These are phyloP conservation scores for Penelope pileata DNA, from an alignment of 2,113 vertebrate species.

Conservation along the genomic window DNA sequence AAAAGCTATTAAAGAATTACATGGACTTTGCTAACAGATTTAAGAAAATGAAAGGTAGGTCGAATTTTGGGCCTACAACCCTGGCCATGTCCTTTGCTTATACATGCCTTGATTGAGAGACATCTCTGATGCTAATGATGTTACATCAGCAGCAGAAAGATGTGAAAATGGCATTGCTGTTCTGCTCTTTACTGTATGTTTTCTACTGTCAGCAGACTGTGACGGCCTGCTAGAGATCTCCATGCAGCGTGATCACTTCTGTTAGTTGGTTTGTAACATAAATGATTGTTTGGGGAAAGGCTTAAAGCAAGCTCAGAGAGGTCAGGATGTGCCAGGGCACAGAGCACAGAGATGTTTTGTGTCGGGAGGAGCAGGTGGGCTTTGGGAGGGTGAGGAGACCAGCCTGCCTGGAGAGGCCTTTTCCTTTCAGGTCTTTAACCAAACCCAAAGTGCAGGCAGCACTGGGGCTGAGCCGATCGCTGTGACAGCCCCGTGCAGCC, in stretches of 20 bases:
- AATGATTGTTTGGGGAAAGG: background rate
- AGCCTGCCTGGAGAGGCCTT: background rate
- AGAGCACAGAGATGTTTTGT: too few species aligned
- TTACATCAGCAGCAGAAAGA: background rate
- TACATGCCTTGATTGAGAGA: background rate
- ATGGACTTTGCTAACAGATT: conserved; percentile 69
- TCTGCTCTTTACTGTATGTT: background rate
- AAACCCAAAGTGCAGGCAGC: too few species aligned
- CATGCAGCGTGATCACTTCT: too few species aligned
- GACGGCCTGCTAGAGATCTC: background rate
- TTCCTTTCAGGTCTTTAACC: background rate
- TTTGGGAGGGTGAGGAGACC: background rate
- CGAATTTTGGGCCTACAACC: conserved; percentile 45
- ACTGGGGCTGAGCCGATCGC: background rate
- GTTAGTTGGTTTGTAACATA: background rate
- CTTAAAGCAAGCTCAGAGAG: background rate
- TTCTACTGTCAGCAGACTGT: fast-evolving
- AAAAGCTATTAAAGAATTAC: conserved; percentile 62
- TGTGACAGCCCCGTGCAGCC: background rate
- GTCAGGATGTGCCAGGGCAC: background rate
- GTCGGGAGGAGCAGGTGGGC: background rate
- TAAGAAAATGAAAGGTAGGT: conserved; percentile 71
- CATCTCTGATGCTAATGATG: background rate
- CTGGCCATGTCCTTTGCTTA: background rate
- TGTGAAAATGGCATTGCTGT: background rate